Evolutionary conservation across 2,113 vertebrate species (phyloP), one percentile per base, ranked within the genome.

Genomic region (Semicossyphus pulcher): DNA sequence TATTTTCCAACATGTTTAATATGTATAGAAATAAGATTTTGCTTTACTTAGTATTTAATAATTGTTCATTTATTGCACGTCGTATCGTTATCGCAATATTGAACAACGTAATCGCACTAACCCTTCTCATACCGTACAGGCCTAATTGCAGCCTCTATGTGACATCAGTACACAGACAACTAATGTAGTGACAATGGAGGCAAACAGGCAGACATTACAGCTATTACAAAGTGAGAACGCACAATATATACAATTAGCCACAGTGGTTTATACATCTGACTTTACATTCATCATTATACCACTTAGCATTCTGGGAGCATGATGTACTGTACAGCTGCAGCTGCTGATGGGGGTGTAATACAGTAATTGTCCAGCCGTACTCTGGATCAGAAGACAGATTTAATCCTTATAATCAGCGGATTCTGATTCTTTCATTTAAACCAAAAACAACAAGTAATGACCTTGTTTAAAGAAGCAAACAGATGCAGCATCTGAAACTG

Each of bases 371-470:
- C 63, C n/a, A 34, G 61, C 68, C 31, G 26, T 47, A 59, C 44
- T 58, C 48, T 64, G 20, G 45, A 79, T 75, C 53, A 80, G 59
- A 83, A 59, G 39, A 84, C 62, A 68, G 42, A 72, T 76, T 58
- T 66, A 76, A 81, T 84, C 37, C 53, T 61, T 61, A 59, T 70
- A 86, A 88, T 88, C 78, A 74, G 73, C 47, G 52, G 44, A 83
- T 74, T 76, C 77, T 65, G 68, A 82, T 80, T 80, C 42, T 62
- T 72, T 61, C n/a, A 49, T 83, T 76, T 78, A 78, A 71, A 47
- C 49, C 51, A 56, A 75, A 45, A 44, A 57, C 41, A 42, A 48
- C 47, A 72, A 72, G 36, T 56, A 62, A 78, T 69, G 59, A 32
- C 21, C 5, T 41, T 39, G 58, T 72, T 76, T 62, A 60, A 78